phyloP scores from a whole-genome alignment of 2,888 invertebrate genomes.

The Pseudoips prasinana region DNA sequence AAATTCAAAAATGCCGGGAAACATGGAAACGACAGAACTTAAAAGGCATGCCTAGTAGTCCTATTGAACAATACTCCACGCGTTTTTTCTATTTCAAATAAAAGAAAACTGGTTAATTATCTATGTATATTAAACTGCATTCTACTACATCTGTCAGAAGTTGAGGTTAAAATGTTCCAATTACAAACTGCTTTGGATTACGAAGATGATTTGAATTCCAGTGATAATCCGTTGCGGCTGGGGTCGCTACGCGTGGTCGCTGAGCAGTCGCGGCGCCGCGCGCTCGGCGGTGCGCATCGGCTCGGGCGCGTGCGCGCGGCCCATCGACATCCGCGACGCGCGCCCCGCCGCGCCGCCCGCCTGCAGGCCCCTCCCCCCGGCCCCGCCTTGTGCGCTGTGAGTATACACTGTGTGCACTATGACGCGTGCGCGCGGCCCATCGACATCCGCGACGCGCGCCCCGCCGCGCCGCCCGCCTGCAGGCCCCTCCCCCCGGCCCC shows the following conservation, averaged over 20 bases:
- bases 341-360: conserved; percentile 52
- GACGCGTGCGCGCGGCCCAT: not conserved
- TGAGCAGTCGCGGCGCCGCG: conserved; percentile 93
- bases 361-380: conserved; percentile 49
- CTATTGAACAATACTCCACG: no score
- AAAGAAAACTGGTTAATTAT: no score
- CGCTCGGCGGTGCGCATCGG: conserved; percentile 88
- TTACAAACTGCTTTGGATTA: no score
- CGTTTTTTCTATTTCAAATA: no score
- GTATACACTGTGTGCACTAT: conserved; percentile 39
- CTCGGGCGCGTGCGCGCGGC: conserved; percentile 60
- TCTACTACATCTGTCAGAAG: no score
- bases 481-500: not conserved
- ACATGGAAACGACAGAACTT: no score
- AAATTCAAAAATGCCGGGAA: no score
- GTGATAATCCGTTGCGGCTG: conserved; percentile 95
- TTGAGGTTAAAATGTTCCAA: no score
- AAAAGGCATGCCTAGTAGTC: no score
- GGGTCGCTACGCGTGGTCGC: conserved; percentile 97
- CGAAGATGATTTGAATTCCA: no score
- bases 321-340: conserved; percentile 62
- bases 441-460: not conserved
- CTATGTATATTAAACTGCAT: no score
- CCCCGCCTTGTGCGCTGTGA: conserved; percentile 89
- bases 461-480: not conserved